These are phyloP conservation scores for Leptinotarsa peninsularis DNA, from an alignment of 2,888 invertebrate genomes.

Conservation along the genomic window DNA sequence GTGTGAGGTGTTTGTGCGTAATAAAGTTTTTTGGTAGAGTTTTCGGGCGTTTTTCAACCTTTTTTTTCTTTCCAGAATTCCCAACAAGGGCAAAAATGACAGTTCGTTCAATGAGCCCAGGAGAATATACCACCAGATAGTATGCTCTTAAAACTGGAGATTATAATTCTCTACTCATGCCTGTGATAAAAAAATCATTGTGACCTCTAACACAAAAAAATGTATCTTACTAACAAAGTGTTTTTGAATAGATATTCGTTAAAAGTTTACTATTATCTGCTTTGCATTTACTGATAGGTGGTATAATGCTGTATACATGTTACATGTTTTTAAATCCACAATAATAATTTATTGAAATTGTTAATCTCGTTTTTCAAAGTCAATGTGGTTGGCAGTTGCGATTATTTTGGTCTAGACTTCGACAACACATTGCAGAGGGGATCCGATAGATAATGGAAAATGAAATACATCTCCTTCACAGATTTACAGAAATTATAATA, in stretches of 20 bases:
- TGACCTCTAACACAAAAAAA: background rate
- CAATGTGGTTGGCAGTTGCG: too few species aligned
- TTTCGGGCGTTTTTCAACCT: conserved; percentile 24
- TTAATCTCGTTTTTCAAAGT: too few species aligned
- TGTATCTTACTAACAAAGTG: background rate
- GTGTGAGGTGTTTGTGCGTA: conserved; percentile 27
- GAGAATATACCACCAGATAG: conserved; percentile 54
- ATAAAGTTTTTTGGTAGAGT: conserved; percentile 26
- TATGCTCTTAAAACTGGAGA: conserved; percentile 19
- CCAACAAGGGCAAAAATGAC: conserved; percentile 53
- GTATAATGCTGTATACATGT: too few species aligned
- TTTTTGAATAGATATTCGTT: background rate
- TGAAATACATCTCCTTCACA: too few species aligned
- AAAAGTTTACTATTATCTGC: background rate
- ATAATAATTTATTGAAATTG: too few species aligned
- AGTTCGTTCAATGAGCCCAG: conserved; percentile 54
- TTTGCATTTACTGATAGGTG: too few species aligned
- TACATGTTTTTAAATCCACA: too few species aligned
- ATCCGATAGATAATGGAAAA: too few species aligned
- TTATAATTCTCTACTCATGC: too few species aligned
- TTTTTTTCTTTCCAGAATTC: conserved; percentile 58
- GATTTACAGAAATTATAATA: too few species aligned
- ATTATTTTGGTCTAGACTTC: too few species aligned
- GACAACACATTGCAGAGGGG: too few species aligned
- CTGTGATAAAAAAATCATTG: conserved; percentile 7